Conservation (phyloP, 2,113 vertebrate genomes). For the Apteryx owenii region DNA sequence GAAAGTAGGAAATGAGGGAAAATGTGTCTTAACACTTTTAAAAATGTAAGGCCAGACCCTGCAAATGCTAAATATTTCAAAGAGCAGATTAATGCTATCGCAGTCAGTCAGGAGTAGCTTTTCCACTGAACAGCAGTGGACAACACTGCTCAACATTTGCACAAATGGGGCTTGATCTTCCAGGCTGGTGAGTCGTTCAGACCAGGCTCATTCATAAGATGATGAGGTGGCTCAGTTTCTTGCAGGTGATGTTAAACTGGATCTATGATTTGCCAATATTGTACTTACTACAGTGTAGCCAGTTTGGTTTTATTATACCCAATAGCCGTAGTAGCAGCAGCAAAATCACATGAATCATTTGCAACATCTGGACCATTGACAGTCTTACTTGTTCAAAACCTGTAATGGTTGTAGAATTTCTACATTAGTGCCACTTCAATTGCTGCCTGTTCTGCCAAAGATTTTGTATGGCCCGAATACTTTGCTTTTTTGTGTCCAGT, state of each 20-base stretch:
- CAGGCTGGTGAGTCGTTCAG: neutral
- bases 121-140: neutral
- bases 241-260: neutral
- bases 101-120: neutral
- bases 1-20: neutral
- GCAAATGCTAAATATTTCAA: neutral
- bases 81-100: neutral
- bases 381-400: slow-evolving; percentile 48
- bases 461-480: neutral
- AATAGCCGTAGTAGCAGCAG: neutral
- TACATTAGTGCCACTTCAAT: slow-evolving; percentile 27
- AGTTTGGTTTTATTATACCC: neutral
- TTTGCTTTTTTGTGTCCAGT: neutral
- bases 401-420: slow-evolving; percentile 45
- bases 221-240: neutral
- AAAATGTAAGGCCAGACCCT: neutral
- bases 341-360: slow-evolving; percentile 36
- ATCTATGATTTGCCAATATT: neutral
- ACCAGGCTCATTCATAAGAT: neutral
- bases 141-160: neutral
- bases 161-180: neutral
- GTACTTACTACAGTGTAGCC: neutral
- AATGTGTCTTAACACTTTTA: neutral
- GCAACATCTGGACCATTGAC: slow-evolving; percentile 50
- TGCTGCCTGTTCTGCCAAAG: neutral